These are phyloP conservation scores for Cyprinus carpio DNA, from an alignment of 2,113 vertebrate species.

Conservation along the genomic window DNA sequence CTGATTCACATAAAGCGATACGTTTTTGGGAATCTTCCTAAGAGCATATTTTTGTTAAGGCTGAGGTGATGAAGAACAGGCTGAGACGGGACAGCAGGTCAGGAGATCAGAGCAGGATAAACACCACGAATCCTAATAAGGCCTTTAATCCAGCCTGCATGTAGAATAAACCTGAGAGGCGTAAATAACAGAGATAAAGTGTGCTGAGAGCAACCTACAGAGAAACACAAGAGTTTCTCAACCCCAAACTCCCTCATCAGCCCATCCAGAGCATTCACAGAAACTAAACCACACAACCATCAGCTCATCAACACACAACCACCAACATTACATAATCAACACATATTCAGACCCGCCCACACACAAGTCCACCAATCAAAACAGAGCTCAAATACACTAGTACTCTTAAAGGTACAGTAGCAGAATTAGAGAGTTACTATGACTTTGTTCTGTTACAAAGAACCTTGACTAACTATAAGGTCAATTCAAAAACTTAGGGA, in stretches of 20 bases:
- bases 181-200: slow-evolving; percentile 16
- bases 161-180: slow-evolving; percentile 2
- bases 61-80: slow-evolving; percentile 10
- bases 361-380: neutral
- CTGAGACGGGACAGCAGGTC: neutral
- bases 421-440: neutral
- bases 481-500: neutral
- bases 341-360: neutral
- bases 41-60: neutral
- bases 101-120: slow-evolving; percentile 13
- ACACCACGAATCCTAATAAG: slow-evolving; percentile 19
- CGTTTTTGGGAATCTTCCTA: neutral
- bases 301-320: neutral
- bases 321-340: neutral
- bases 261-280: neutral
- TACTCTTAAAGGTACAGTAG: neutral
- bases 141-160: slow-evolving; percentile 7
- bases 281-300: neutral
- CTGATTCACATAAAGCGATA: neutral
- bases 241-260: neutral
- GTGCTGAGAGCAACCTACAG: neutral
- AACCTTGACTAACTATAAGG: neutral
- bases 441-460: neutral
- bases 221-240: neutral
- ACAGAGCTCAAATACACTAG: neutral